phyloP scores from a whole-genome alignment of 2,888 invertebrate species.

The Trachelus tabidus region DNA sequence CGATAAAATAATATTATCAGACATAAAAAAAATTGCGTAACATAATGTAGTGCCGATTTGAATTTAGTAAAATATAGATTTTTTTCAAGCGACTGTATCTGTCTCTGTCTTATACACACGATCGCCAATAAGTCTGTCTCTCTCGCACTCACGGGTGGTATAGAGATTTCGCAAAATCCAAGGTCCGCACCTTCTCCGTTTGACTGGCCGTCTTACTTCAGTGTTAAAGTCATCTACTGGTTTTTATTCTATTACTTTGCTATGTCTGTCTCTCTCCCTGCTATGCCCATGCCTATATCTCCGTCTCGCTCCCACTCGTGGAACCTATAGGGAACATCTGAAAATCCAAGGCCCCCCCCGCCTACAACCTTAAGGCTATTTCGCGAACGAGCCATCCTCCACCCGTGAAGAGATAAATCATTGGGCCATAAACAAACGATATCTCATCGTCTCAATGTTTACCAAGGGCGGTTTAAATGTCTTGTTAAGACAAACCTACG shows the following conservation, averaged over 20 bases:
- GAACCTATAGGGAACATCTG: background rate
- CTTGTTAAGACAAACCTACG: constrained; percentile 67
- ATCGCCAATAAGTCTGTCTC: background rate
- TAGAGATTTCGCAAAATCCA: background rate
- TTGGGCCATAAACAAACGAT: constrained; percentile 64
- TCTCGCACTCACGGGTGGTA: background rate
- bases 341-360: background rate
- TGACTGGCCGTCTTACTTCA: background rate
- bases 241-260: background rate
- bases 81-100: background rate
- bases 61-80: background rate
- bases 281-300: background rate
- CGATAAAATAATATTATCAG: background rate
- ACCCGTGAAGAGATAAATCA: constrained; percentile 63
- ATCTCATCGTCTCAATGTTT: constrained; percentile 65
- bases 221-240: background rate
- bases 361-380: constrained; percentile 27
- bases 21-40: background rate
- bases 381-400: constrained; percentile 32
- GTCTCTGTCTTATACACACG: background rate
- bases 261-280: background rate
- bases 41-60: background rate
- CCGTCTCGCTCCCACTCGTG: background rate
- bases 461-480: constrained; percentile 66
- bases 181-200: background rate